Percentiles rank a stretch among this genome's conserved stretches.
Conservation (phyloP, 2,888 invertebrate species). For the Tetragnatha montana region DNA sequence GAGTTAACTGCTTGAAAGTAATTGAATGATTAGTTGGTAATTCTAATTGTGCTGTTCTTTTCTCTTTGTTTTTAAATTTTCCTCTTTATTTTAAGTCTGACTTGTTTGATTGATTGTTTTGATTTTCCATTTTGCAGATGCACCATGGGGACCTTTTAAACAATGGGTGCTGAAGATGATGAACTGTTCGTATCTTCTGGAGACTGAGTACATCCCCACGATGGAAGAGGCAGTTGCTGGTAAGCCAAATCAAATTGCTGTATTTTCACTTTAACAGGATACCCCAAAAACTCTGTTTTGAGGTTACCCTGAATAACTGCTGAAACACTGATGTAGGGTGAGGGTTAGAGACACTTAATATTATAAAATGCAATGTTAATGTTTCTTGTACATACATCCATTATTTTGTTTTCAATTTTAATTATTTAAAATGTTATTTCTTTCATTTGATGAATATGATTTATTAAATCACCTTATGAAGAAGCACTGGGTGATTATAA, state of each 20-base stretch:
- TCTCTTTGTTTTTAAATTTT: background rate
- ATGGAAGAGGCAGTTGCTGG: conserved; percentile 71
- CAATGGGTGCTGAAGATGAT: conserved; percentile 66
- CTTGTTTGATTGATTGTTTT: background rate
- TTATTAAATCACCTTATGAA: background rate
- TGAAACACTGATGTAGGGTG: background rate
- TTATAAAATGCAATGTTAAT: background rate
- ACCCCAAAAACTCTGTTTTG: background rate
- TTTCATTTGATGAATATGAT: background rate
- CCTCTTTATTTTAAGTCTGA: background rate
- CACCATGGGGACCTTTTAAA: conserved; percentile 39
- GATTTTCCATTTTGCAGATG: conserved; percentile 19
- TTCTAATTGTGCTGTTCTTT: background rate
- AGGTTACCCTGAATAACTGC: too few relatives aligned
- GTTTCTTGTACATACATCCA: background rate
- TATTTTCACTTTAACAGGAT: too few relatives aligned
- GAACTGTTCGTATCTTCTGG: conserved; percentile 72
- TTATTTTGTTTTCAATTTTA: too few relatives aligned
- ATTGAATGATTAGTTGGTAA: too few relatives aligned
- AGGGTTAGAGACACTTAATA: background rate
- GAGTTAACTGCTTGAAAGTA: too few relatives aligned
- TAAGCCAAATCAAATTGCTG: conserved; percentile 10
- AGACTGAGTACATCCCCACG: conserved; percentile 71
- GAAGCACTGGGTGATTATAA: too few relatives aligned
- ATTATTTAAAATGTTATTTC: background rate